Evolutionary conservation across 2,888 invertebrate species (phyloP).

Genomic region (Hemicrepidius hirtus): DNA sequence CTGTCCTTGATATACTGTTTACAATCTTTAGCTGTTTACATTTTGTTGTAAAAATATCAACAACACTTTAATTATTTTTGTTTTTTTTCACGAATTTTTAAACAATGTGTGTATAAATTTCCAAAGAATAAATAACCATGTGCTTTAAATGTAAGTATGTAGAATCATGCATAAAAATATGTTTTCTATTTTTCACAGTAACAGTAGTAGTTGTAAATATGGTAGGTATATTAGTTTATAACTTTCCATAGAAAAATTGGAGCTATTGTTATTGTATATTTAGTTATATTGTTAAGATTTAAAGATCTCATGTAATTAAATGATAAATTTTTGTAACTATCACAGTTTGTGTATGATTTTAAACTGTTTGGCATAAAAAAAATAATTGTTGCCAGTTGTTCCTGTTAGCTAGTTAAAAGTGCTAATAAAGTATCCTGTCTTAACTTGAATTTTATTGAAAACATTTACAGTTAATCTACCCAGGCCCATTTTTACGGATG

Average conservation of each 20-base stretch:
- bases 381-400: slow-evolving; percentile 47
- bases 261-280: slow-evolving; percentile 40
- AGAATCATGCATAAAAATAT: slow-evolving; percentile 38
- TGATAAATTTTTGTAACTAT: slow-evolving; percentile 29
- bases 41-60: neutral
- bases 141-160: slow-evolving; percentile 42
- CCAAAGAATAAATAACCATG: slow-evolving; percentile 32
- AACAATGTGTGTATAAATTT: slow-evolving; percentile 11
- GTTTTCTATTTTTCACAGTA: slow-evolving; percentile 47
- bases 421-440: slow-evolving; percentile 42
- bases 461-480: too few species aligned
- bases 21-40: too few species aligned
- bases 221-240: slow-evolving; percentile 30
- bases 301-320: slow-evolving; percentile 44
- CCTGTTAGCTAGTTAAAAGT: slow-evolving; percentile 48
- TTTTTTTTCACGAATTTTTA: neutral
- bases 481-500: too few species aligned
- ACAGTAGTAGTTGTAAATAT: slow-evolving; percentile 41
- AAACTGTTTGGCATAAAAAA: slow-evolving; percentile 34
- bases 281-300: slow-evolving; percentile 38
- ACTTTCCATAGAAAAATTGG: slow-evolving; percentile 40
- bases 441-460: neutral
- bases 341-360: slow-evolving; percentile 28
- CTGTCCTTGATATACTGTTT: too few species aligned
- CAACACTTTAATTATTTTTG: neutral